Percentiles rank a stretch among this genome's conserved stretches.
Evolutionary conservation across 2,797 vertebrate species (phyloP).

Genomic region (Galaxias olidus): DNA sequence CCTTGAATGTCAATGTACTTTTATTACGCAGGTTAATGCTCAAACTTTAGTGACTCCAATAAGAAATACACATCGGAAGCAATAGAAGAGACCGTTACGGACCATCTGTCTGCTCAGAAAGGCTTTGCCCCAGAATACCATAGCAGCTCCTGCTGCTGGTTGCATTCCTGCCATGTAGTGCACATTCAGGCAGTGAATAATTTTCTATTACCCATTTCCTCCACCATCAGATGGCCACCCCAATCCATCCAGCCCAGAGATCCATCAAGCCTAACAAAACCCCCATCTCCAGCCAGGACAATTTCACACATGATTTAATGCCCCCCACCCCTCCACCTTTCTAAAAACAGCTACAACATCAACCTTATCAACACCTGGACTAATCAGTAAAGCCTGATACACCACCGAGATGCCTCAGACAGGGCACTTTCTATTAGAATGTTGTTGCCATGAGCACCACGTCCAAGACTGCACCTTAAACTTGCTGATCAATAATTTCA

Average conservation of each 20-base stretch:
- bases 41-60: not conserved
- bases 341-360: not conserved
- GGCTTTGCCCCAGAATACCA: not conserved
- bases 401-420: constrained; percentile 5
- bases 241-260: constrained; percentile 17
- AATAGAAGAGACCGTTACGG: constrained; percentile 9
- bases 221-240: constrained; percentile 5
- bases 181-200: constrained; percentile 15
- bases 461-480: constrained; percentile 4
- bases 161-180: constrained; percentile 13
- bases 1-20: not conserved
- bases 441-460: not conserved
- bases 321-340: too few relatives aligned
- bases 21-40: constrained; percentile 7
- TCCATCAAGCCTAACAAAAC: not conserved
- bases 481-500: constrained; percentile 6
- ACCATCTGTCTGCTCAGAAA: constrained; percentile 16
- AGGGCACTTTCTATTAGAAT: constrained; percentile 8
- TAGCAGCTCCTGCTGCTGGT: not conserved
- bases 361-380: constrained; percentile 21
- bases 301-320: constrained; percentile 34
- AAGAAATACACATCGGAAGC: constrained; percentile 7
- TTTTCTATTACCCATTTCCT: constrained; percentile 5
- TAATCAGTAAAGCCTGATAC: constrained; percentile 23
- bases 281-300: constrained; percentile 18